These are phyloP conservation scores for Limulus polyphemus DNA, from an alignment of 2,888 invertebrate species.

Conservation along the genomic window DNA sequence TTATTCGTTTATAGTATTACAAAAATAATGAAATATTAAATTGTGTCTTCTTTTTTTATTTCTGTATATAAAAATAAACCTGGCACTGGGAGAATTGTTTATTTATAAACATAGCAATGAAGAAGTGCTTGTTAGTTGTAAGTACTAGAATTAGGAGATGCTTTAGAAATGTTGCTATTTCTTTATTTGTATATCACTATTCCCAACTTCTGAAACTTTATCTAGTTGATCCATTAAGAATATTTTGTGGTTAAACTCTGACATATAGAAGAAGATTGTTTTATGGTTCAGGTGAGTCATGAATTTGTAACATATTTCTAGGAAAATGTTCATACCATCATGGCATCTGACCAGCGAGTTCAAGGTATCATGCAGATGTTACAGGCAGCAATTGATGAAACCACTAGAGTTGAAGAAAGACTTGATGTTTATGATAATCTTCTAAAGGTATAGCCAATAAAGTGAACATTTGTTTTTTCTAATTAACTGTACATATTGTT, in stretches of 20 bases:
- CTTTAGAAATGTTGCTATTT: no score
- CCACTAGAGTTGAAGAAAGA: constrained; percentile 56
- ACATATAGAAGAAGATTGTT: not conserved
- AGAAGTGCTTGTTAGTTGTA: no score
- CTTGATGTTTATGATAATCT: constrained; percentile 66
- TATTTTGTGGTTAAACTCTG: not conserved
- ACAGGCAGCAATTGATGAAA: constrained; percentile 61
- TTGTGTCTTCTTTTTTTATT: no score
- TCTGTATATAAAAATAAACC: no score
- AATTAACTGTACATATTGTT: constrained; percentile 5
- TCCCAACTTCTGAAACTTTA: no score
- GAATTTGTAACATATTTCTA: constrained; percentile 30
- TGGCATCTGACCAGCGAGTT: constrained; percentile 74
- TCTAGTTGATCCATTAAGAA: constrained; percentile 1
- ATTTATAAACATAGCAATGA: no score
- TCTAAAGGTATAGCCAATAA: constrained; percentile 32
- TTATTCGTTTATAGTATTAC: no score
- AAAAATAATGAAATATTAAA: no score
- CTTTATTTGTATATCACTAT: no score
- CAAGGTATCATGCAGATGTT: constrained; percentile 55
- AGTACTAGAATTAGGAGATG: no score
- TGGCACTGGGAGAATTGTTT: no score
- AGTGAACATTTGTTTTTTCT: constrained; percentile 4
- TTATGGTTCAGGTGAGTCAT: constrained; percentile 17
- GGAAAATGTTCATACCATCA: constrained; percentile 80